Evolutionary conservation across 2,888 invertebrate species (phyloP).

Genomic region (Tiliacea aurago): DNA sequence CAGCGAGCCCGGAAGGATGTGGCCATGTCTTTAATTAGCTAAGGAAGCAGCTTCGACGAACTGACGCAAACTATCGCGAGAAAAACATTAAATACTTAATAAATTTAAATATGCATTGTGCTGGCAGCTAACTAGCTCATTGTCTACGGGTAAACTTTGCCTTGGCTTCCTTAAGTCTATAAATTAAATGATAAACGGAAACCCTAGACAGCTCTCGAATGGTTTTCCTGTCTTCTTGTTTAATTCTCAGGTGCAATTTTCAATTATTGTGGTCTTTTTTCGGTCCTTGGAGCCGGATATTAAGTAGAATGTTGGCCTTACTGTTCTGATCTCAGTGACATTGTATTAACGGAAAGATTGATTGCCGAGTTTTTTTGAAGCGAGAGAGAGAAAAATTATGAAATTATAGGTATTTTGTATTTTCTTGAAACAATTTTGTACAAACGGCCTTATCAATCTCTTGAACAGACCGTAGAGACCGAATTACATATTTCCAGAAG

Average conservation of each 20-base stretch:
- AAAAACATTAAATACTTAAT: slow-evolving; percentile 42
- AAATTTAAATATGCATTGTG: slow-evolving; percentile 34
- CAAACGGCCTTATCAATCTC: neutral
- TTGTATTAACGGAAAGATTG: neutral
- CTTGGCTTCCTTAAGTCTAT: slow-evolving; percentile 23
- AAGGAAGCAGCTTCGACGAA: slow-evolving; percentile 50
- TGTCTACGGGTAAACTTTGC: slow-evolving; percentile 30
- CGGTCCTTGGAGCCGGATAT: slow-evolving; percentile 9
- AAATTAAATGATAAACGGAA: slow-evolving; percentile 37
- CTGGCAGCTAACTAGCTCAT: slow-evolving; percentile 33
- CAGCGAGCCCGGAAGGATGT: slow-evolving; percentile 57
- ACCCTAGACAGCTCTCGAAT: slow-evolving; percentile 2
- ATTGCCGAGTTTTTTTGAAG: neutral
- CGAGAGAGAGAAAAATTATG: neutral
- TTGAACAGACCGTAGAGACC: neutral
- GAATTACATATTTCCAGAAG: neutral
- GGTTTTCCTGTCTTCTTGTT: slow-evolving; percentile 1
- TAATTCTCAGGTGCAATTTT: slow-evolving; percentile 7
- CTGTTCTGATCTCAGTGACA: neutral
- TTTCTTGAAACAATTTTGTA: neutral
- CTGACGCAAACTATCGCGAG: slow-evolving; percentile 27
- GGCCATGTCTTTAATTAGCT: slow-evolving; percentile 55
- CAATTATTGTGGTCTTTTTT: slow-evolving; percentile 1
- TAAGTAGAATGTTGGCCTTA: neutral
- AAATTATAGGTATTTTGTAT: too few relatives aligned